Percentiles rank a stretch among this genome's conserved stretches.
Evolutionary conservation across 2,888 invertebrate genomes (phyloP).

Genomic region (Scaptomyza flava): DNA sequence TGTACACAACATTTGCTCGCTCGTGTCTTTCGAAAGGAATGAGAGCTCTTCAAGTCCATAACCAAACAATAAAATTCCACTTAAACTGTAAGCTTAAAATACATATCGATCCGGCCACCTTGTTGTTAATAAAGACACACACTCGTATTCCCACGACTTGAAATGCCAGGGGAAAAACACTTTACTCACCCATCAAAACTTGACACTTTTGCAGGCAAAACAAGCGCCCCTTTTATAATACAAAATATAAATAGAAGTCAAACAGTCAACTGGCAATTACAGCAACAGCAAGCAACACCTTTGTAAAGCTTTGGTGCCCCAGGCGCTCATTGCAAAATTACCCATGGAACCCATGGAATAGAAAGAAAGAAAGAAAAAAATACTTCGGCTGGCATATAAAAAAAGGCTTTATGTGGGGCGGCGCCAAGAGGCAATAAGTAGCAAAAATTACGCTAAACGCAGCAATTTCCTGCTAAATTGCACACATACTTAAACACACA

Average conservation of each 20-base stretch:
- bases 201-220: conserved; percentile 57
- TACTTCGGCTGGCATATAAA: conserved; percentile 50
- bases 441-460: conserved; percentile 78
- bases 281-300: conserved; percentile 47
- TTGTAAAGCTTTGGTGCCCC: conserved; percentile 52
- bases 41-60: neutral
- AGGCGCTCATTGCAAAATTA: conserved; percentile 66
- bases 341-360: conserved; percentile 19
- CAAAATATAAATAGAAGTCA: conserved; percentile 11
- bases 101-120: conserved; percentile 5
- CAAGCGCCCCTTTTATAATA: conserved; percentile 50
- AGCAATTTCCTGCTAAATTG: conserved; percentile 76
- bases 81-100: conserved; percentile 6
- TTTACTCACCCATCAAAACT: conserved; percentile 57
- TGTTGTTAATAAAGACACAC: neutral
- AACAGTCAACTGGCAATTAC: conserved; percentile 33
- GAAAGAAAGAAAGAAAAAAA: conserved; percentile 23
- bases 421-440: conserved; percentile 75
- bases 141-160: neutral
- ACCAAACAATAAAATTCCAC: conserved; percentile 10
- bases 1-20: conserved; percentile 35
- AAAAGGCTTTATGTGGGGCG: conserved; percentile 36
- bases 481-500: conserved; percentile 34
- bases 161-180: conserved; percentile 39
- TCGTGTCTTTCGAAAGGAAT: conserved; percentile 3